These are phyloP conservation scores for Catharus minimus DNA, from an alignment of 2,113 vertebrate species.

Conservation along the genomic window DNA sequence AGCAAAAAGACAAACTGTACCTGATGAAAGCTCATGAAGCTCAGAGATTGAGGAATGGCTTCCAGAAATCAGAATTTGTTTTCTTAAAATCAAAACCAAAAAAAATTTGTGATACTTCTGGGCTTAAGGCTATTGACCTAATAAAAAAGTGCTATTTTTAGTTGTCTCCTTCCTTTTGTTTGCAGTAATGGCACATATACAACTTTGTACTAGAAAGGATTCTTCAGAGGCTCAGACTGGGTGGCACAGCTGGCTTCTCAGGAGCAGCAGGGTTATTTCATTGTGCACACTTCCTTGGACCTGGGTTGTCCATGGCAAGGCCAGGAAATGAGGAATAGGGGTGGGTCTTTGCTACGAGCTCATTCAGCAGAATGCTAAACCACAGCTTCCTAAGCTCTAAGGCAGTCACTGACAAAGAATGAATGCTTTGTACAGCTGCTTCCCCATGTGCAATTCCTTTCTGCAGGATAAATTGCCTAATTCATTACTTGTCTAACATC, in stretches of 20 bases:
- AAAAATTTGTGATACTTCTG: background rate
- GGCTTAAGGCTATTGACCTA: background rate
- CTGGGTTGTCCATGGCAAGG: background rate
- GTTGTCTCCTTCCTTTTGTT: background rate
- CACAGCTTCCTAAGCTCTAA: conserved; percentile 42
- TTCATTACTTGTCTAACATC: background rate
- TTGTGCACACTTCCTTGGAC: background rate
- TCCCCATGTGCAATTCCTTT: background rate
- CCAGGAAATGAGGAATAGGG: conserved; percentile 34
- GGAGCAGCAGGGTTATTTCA: background rate
- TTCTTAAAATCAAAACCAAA: background rate
- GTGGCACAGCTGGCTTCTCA: background rate
- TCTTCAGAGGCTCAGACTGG: background rate
- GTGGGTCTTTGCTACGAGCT: conserved; percentile 1
- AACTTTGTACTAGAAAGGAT: background rate
- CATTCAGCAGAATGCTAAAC: conserved; percentile 50
- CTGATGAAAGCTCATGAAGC: background rate
- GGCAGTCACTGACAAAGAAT: conserved; percentile 33
- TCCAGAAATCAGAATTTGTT: background rate
- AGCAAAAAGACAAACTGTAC: background rate
- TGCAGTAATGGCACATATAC: background rate
- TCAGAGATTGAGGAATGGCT: background rate
- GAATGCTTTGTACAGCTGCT: conserved; percentile 11
- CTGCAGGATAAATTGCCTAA: conserved; percentile 13
- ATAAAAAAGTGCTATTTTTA: background rate